Evolutionary conservation across 2,888 invertebrate species (phyloP).

Genomic region (Tricholauxania praeusta): DNA sequence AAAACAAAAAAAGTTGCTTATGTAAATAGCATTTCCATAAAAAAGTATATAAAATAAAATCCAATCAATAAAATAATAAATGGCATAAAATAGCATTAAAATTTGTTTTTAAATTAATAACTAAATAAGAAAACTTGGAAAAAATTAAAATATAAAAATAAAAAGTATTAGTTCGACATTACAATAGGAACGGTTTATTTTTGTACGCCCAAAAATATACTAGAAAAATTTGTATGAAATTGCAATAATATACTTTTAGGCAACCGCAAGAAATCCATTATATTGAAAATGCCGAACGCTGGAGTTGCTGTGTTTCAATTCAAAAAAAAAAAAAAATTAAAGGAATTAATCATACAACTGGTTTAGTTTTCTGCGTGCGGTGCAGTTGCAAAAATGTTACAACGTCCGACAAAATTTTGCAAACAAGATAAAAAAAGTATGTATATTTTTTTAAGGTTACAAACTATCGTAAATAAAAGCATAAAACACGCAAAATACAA

Average conservation of each 20-base stretch:
- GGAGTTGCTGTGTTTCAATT: no score
- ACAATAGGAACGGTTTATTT: background rate
- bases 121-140: constrained; percentile 25
- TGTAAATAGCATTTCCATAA: background rate
- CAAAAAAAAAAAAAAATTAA: constrained; percentile 24
- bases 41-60: constrained; percentile 32
- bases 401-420: constrained; percentile 16
- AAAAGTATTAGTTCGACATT: background rate
- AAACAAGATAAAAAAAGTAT: no score
- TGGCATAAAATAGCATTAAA: constrained; percentile 36
- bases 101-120: constrained; percentile 29
- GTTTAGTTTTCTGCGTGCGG: constrained; percentile 22
- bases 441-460: no score
- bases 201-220: no score
- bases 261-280: no score
- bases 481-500: no score
- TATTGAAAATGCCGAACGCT: no score
- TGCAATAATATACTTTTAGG: no score
- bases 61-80: constrained; percentile 39
- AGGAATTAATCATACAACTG: background rate
- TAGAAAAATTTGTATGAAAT: no score
- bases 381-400: constrained; percentile 34
- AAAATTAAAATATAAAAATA: constrained; percentile 31
- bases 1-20: constrained; percentile 37
- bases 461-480: no score